A percentile compares a stretch with the other conserved stretches of the same genome.
phyloP scores from a whole-genome alignment of 92 coral and sea anemone species.

The Porites cylindrica region DNA sequence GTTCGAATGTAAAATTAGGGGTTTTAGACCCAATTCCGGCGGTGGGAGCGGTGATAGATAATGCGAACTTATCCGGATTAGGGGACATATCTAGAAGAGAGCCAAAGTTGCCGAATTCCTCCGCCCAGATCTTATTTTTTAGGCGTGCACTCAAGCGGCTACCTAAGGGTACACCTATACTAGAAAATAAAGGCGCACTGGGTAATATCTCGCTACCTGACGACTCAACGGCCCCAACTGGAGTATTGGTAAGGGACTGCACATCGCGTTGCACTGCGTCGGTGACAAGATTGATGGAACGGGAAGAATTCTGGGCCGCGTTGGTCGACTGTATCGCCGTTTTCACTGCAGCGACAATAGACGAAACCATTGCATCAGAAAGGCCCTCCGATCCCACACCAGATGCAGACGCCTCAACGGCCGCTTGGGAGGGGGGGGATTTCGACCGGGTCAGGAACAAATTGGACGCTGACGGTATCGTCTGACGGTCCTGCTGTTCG shows the following conservation, averaged over 20 bases:
- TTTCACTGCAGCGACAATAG: too few relatives aligned
- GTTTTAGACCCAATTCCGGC: neutral
- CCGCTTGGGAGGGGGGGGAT: too few relatives aligned
- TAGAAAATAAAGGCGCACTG: neutral
- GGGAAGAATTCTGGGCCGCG: too few relatives aligned
- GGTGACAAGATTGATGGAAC: too few relatives aligned
- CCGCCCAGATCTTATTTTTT: neutral
- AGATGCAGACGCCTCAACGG: too few relatives aligned
- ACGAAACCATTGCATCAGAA: too few relatives aligned
- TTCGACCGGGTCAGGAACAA: neutral
- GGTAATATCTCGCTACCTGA: neutral
- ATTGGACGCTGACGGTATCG: slow-evolving; percentile 34
- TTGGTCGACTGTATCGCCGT: too few relatives aligned
- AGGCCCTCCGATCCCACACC: too few relatives aligned
- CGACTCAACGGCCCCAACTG: too few relatives aligned
- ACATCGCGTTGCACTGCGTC: too few relatives aligned
- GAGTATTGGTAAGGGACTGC: too few relatives aligned
- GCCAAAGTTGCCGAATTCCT: neutral
- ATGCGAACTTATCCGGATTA: neutral
- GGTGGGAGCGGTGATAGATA: neutral
- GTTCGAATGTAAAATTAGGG: too few relatives aligned
- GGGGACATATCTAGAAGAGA: neutral
- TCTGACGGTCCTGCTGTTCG: slow-evolving; percentile 27
- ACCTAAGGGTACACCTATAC: slow-evolving; percentile 13
- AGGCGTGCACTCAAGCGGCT: slow-evolving; percentile 3